Base-by-base conservation (phyloP, 1,140 invertebrate genomes). In the Marisa cornuarietis region DNA sequence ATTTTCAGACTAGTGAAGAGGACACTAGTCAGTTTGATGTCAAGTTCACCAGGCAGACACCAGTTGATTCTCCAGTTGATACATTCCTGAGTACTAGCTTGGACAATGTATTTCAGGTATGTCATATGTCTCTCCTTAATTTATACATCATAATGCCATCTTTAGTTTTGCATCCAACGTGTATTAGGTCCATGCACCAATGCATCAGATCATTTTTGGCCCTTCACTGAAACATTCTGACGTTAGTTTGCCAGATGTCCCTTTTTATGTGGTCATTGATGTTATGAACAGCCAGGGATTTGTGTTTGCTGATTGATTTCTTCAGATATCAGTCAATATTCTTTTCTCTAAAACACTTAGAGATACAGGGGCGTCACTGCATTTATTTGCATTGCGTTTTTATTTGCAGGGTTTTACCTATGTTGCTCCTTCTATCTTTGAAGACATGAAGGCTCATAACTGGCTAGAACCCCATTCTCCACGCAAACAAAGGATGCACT, bases 11-110 rank as follows among this genome's bases (percentile, higher is more conserved):
- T 84, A 95, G 96, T 91, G 97, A 98, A 86, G 98, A 99, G 90
- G 99, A 99, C 92, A 96, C 97, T 0, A 99, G 97, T 72, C 97
- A 99, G 88, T 99, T 99, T 92, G 99, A 99, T 91, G 97, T 96
- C 78, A 97, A 98, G 91, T 99, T 99, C 91, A 99, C 99, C 20
- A 95, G 95, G 89, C 97, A 99, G 91, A 97, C 97, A 62, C 97
- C 98, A 22, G 96, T 99, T 58, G 98, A 99, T 92, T 99, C 97
- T 58, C 99, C 99, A n/a, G 98, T 98, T 91, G 98, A 99, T 89
- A 95, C 96, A 76, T 96, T 94, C 78, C 93, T 99, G 69, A 99
- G 97, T 91, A 97, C 97, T 93, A 98, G 97, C 93, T 96, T 95
- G 85, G 98, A 99, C 93, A 62, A 77, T 24, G 76, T 77, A 31